Base-by-base conservation (phyloP, 1,140 invertebrate genomes). In the Drosophila murphyi region DNA sequence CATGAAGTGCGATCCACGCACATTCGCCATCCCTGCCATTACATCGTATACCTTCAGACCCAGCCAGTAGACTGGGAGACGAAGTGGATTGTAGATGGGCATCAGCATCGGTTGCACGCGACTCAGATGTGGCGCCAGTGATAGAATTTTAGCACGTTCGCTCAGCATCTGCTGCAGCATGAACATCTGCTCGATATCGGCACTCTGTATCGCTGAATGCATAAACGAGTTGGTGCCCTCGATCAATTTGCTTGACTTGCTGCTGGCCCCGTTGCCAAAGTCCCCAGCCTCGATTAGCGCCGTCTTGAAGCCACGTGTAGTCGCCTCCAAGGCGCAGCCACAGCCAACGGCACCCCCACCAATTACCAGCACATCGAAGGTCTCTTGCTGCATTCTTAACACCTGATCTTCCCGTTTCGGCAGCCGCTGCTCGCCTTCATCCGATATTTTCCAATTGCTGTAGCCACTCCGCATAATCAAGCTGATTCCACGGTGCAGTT, bases 281-380 rank as follows among this genome's bases (percentile, higher is more conserved):
- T 88, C 85, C 0, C 47, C 74, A 0, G 80, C 71, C 34, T 88
- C 85, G 2, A 88, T 69, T 0, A 88, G 43, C 0, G 85, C 85
- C 3, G 85, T 85, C 20, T 78, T 80, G 4, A 88, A 62, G 20
- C 85, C 85, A 1, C 85, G 73, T 35, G 77, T 63, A 3, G 68
- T 73, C 3, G 85, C 54, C 5, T 88, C 85, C 5, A 88, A 28
- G 5, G 80, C 85, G 85, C 98, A 98, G 37, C 98, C 98, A 31
- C 96, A 95, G 0, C 97, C 98, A 0, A 97, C 98, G 5, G 98
- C 98, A 32, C 98, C 98, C 1, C 98, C 98, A 2, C 98, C 98
- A 85, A 99, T 96, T 28, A 99, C 96, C 3, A 99, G 93, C 6
- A 99, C 94, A 93, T 99, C 99, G 92, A 96, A 99, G 10, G 93